These are phyloP conservation scores for Diphyllodes magnificus DNA, from an alignment of 2,113 vertebrate species.

Conservation along the genomic window DNA sequence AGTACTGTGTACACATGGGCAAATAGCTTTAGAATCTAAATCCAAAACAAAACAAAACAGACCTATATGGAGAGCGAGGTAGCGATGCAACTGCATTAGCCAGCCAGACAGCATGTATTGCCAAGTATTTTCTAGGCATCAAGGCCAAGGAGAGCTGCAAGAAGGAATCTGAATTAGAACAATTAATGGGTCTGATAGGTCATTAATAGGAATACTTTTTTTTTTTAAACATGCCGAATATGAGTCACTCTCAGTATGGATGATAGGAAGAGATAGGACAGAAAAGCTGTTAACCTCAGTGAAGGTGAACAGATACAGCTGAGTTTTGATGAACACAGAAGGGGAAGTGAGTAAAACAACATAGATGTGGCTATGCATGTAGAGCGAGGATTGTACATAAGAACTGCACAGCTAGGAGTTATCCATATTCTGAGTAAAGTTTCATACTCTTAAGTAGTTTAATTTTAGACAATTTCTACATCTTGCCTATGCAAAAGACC, in stretches of 20 bases:
- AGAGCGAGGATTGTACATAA: neutral
- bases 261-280: neutral
- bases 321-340: neutral
- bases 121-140: slow-evolving; percentile 30
- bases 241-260: neutral
- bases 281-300: neutral
- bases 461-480: neutral
- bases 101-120: neutral
- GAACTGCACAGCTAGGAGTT: neutral
- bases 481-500: neutral
- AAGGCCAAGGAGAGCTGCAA: neutral
- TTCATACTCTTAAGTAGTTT: neutral
- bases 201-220: neutral
- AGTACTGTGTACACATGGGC: too few relatives aligned
- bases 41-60: neutral
- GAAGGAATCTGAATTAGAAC: neutral
- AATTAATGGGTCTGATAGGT: neutral
- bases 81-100: neutral
- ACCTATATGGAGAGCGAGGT: neutral
- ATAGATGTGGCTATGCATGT: neutral
- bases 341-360: neutral
- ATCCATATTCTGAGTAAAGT: neutral
- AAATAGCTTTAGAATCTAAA: neutral
- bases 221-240: neutral
- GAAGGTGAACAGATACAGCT: neutral